These are phyloP conservation scores for Pocillopora verrucosa DNA, from an alignment of 64 coral and sea anemone species.

Conservation along the genomic window DNA sequence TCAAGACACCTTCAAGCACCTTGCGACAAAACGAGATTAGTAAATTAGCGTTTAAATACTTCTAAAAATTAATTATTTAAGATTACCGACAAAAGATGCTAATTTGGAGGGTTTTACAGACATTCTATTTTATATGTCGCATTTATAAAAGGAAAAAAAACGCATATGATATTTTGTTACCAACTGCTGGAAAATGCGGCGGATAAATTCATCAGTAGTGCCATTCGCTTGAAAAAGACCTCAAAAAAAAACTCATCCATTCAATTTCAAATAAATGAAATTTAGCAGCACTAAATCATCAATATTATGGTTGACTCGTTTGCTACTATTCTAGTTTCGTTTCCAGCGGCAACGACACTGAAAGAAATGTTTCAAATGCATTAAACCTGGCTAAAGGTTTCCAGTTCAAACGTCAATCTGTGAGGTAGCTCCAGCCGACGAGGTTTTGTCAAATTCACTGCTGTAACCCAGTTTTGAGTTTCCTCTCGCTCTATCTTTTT, in stretches of 20 bases:
- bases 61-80: not conserved
- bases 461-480: not conserved
- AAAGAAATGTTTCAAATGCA: not conserved
- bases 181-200: too few species aligned
- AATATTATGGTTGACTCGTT: not conserved
- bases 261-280: too few species aligned
- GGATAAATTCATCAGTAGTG: too few species aligned
- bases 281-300: too few species aligned
- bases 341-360: not conserved
- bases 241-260: too few species aligned
- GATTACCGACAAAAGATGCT: not conserved
- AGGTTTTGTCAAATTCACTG: constrained; percentile 8
- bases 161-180: not conserved
- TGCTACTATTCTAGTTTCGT: not conserved
- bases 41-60: not conserved
- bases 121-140: not conserved
- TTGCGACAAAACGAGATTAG: not conserved
- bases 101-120: constrained; percentile 1
- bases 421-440: not conserved
- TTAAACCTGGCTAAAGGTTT: not conserved
- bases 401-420: not conserved
- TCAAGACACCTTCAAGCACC: not conserved
- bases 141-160: not conserved
- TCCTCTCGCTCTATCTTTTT: constrained; percentile 15
- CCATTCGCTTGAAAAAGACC: too few species aligned